Evolutionary conservation across 2,113 vertebrate genomes (phyloP).

Genomic region (Larimichthys polyactis): DNA sequence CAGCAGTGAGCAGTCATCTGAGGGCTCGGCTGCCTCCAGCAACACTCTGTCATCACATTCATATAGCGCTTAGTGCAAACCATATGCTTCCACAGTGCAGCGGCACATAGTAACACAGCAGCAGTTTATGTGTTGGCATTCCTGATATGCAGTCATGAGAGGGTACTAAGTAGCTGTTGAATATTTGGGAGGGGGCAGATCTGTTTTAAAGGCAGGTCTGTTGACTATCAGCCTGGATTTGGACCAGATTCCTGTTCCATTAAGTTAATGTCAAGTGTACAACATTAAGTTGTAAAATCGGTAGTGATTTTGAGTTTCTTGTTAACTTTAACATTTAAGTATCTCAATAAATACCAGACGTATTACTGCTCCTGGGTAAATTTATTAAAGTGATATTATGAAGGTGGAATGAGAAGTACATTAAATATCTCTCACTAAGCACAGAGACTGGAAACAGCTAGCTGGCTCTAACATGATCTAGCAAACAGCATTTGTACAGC

Average conservation of each 20-base stretch:
- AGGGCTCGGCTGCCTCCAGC: constrained; percentile 62
- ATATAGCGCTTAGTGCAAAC: constrained; percentile 65
- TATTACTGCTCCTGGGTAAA: constrained; percentile 20
- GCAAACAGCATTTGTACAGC: no score
- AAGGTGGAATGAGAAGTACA: constrained; percentile 7
- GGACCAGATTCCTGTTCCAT: constrained; percentile 55
- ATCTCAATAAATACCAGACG: constrained; percentile 48
- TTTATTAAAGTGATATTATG: constrained; percentile 27
- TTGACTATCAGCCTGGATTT: constrained; percentile 57
- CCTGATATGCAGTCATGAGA: constrained; percentile 67
- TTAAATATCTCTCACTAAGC: constrained; percentile 1
- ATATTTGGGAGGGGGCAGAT: constrained; percentile 50
- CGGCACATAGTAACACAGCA: constrained; percentile 66
- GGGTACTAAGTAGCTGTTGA: constrained; percentile 70
- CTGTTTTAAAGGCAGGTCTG: constrained; percentile 46
- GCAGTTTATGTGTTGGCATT: constrained; percentile 76
- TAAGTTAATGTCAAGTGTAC: constrained; percentile 51
- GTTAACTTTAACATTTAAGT: constrained; percentile 50
- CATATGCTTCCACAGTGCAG: constrained; percentile 62
- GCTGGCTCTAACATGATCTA: background rate
- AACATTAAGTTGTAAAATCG: constrained; percentile 32
- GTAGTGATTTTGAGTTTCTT: constrained; percentile 42
- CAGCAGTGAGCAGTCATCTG: constrained; percentile 57
- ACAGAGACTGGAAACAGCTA: background rate
- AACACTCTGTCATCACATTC: constrained; percentile 74